phyloP scores from a whole-genome alignment of 2,888 invertebrate genomes.

The Eupsilia transversa region DNA sequence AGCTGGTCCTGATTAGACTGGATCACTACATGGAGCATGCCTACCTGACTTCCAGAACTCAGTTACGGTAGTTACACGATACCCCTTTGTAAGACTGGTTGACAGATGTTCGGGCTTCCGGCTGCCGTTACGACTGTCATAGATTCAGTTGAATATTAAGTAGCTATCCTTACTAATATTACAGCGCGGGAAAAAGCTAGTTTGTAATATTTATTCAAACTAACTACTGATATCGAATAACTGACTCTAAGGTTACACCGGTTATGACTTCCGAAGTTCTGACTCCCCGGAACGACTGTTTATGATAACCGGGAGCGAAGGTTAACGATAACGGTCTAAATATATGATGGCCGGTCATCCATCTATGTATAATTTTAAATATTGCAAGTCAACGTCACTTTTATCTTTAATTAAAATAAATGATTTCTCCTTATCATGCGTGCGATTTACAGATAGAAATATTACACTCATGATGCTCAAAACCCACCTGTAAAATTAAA shows the following conservation, averaged over 20 bases:
- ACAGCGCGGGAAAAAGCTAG: background rate
- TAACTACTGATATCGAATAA: slow-evolving; percentile 7
- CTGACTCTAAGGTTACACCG: background rate
- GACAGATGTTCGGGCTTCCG: background rate
- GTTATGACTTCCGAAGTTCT: slow-evolving; percentile 22
- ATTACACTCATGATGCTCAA: background rate
- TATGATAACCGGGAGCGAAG: slow-evolving; percentile 20
- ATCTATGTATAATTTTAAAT: background rate
- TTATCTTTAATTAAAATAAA: no score
- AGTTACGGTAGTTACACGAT: no score
- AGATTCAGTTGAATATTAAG: no score
- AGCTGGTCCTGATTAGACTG: no score
- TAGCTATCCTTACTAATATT: no score
- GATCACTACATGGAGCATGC: no score
- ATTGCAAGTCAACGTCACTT: no score
- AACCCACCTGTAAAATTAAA: background rate
- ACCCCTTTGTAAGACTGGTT: background rate
- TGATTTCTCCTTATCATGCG: background rate
- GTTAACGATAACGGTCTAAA: slow-evolving; percentile 28
- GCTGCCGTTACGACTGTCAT: no score
- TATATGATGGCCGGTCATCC: slow-evolving; percentile 5
- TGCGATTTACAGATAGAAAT: background rate
- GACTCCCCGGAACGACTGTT: slow-evolving; percentile 22
- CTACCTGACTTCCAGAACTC: no score
- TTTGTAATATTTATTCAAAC: background rate